A percentile compares a stretch with the other conserved stretches of the same genome.
These are phyloP conservation scores for Holacanthella duospinosa DNA, from an alignment of 2,888 invertebrate genomes.

Conservation along the genomic window DNA sequence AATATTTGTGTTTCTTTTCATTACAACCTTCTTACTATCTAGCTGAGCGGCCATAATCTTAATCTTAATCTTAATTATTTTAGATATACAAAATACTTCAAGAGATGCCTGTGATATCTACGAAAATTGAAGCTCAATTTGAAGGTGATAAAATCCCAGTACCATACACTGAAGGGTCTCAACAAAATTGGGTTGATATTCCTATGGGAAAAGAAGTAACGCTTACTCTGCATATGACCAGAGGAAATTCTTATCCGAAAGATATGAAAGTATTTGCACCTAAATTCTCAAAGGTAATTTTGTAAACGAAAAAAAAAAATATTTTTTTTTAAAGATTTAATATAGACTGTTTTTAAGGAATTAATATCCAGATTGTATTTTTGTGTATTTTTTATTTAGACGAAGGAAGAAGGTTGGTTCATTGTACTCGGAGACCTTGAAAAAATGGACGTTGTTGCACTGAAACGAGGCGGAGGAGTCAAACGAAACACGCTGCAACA, in stretches of 20 bases:
- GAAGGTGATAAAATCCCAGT: conserved; percentile 22
- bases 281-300: conserved; percentile 62
- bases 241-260: conserved; percentile 39
- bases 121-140: conserved; percentile 34
- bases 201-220: conserved; percentile 29
- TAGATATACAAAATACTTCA: conserved; percentile 41
- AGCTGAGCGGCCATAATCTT: conserved; percentile 5
- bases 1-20: neutral
- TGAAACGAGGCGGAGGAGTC: conserved; percentile 59
- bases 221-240: conserved; percentile 19
- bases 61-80: conserved; percentile 8
- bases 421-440: conserved; percentile 66
- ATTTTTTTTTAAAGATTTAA: neutral
- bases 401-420: conserved; percentile 93
- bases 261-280: conserved; percentile 62
- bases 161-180: conserved; percentile 14
- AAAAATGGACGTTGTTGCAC: conserved; percentile 61
- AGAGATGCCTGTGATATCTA: conserved; percentile 40
- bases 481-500: conserved; percentile 37
- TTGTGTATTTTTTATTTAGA: conserved; percentile 15
- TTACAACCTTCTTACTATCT: neutral
- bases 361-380: too few species aligned
- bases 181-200: conserved; percentile 25
- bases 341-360: neutral
- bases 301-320: too few species aligned